Percentiles rank a stretch among this genome's conserved stretches.
Conservation (phyloP, 2,888 invertebrate genomes). For the Dorcus parallelipipedus region DNA sequence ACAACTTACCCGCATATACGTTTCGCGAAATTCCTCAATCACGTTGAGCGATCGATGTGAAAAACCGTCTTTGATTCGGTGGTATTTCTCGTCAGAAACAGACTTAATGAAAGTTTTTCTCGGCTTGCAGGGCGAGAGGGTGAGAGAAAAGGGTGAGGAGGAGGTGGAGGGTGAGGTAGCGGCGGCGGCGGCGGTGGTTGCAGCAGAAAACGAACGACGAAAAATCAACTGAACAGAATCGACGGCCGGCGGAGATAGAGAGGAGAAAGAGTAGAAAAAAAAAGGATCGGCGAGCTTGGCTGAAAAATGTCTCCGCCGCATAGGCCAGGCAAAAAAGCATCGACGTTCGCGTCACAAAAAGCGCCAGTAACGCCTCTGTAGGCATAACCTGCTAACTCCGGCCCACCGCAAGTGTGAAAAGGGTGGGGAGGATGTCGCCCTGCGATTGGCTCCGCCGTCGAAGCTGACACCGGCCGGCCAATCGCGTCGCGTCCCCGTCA, state of each 20-base stretch:
- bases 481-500: conserved; percentile 47
- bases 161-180: too few species aligned
- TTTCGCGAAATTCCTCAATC: too few species aligned
- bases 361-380: conserved; percentile 46
- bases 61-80: too few species aligned
- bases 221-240: too few species aligned
- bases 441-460: conserved; percentile 44
- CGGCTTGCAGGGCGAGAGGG: too few species aligned
- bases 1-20: too few species aligned
- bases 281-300: background rate
- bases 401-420: conserved; percentile 49
- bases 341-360: conserved; percentile 37
- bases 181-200: too few species aligned
- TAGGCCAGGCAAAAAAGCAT: conserved; percentile 1
- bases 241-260: background rate
- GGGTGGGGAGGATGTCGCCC: conserved; percentile 49
- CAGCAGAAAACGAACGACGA: too few species aligned
- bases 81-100: too few species aligned
- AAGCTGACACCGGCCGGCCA: conserved; percentile 44
- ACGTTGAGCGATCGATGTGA: too few species aligned
- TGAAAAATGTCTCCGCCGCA: background rate
- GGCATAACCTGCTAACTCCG: conserved; percentile 46
- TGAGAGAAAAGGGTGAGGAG: too few species aligned
- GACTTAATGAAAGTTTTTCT: too few species aligned
- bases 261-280: background rate